phyloP scores from a whole-genome alignment of 2,888 invertebrate species.

The Cryptosula pallasiana region DNA sequence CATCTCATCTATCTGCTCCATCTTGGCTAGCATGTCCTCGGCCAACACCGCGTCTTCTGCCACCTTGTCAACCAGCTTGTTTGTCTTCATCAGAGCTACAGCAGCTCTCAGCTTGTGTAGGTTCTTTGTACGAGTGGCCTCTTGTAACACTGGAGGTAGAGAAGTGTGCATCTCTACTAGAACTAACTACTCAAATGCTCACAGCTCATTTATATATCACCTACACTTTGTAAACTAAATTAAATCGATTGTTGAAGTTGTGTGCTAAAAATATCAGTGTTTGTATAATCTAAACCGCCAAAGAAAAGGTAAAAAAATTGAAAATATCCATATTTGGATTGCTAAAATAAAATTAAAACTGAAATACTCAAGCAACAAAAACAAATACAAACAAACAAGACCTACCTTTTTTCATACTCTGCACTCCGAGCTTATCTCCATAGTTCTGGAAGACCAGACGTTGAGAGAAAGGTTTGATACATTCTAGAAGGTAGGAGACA shows the following conservation, averaged over 20 bases:
- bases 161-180: no score
- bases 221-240: no score
- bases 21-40: constrained; percentile 12
- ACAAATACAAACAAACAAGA: neutral
- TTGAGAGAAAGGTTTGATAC: constrained; percentile 20
- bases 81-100: constrained; percentile 20
- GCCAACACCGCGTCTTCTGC: constrained; percentile 18
- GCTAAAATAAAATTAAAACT: no score
- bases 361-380: no score
- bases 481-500: constrained; percentile 15
- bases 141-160: constrained; percentile 12
- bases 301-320: no score
- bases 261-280: no score
- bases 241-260: no score
- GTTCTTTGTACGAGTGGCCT: constrained; percentile 14
- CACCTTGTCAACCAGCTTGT: constrained; percentile 16
- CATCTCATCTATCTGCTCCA: constrained; percentile 24
- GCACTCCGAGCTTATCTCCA: constrained; percentile 21
- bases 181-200: no score
- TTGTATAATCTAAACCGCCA: no score
- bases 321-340: no score
- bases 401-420: constrained; percentile 23
- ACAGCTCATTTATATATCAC: no score
- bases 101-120: constrained; percentile 18
- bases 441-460: constrained; percentile 21